Conservation (phyloP, 64 coral and sea anemone genomes). For the Acropora tenuis region DNA sequence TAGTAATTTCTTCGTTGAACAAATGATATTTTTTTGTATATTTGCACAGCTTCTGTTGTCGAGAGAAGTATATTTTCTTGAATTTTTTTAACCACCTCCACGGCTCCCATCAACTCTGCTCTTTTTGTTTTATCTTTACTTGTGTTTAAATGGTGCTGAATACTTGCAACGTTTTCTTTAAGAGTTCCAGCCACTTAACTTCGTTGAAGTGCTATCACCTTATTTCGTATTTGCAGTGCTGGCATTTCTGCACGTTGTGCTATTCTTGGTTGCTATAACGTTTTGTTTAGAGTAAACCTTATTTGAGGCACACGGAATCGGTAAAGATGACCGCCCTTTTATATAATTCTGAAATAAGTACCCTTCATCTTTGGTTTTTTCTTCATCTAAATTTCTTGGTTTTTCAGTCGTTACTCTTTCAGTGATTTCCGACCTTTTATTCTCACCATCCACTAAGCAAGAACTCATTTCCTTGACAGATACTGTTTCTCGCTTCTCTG, state of each 20-base stretch:
- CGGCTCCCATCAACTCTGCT: background rate
- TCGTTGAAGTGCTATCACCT: background rate
- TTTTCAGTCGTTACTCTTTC: background rate
- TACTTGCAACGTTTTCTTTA: background rate
- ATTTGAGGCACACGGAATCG: constrained; percentile 1
- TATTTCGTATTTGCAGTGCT: background rate
- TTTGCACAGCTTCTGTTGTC: background rate
- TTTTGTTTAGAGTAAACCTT: constrained; percentile 1
- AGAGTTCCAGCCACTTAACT: background rate
- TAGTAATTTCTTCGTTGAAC: background rate
- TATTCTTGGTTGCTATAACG: background rate
- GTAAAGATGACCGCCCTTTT: background rate
- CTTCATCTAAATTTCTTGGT: background rate
- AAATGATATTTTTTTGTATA: background rate
- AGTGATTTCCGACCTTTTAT: background rate
- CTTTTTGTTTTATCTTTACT: constrained; percentile 7
- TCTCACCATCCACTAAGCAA: background rate
- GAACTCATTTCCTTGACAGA: background rate
- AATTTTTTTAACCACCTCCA: background rate
- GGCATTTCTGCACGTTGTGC: background rate
- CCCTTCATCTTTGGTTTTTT: background rate
- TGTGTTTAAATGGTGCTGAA: background rate
- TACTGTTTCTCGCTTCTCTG: background rate
- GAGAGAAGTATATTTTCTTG: constrained; percentile 5
- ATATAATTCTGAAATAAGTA: background rate